These are phyloP conservation scores for Xylota sylvarum DNA, from an alignment of 2,888 invertebrate species.

Conservation along the genomic window DNA sequence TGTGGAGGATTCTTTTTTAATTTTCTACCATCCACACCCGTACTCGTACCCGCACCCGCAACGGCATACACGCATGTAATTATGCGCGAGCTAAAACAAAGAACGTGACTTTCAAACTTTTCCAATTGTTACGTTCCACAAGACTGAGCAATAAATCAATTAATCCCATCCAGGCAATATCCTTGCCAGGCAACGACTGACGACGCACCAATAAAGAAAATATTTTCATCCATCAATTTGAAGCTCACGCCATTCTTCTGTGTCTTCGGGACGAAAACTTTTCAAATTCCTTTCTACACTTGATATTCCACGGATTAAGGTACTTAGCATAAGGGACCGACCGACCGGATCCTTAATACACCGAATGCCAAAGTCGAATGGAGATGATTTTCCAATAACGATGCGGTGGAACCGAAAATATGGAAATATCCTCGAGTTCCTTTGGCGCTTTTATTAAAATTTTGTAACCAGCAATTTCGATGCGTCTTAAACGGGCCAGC, in stretches of 20 bases:
- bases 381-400: conserved; percentile 44
- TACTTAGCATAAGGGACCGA: conserved; percentile 5
- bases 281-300: conserved; percentile 16
- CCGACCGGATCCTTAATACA: conserved; percentile 3
- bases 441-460: conserved; percentile 47
- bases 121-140: conserved; percentile 11
- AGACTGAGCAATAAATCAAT: conserved; percentile 25
- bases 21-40: not conserved
- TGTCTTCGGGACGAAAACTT: conserved; percentile 5
- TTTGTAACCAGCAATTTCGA: conserved; percentile 9
- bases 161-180: not conserved
- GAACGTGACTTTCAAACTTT: conserved; percentile 21
- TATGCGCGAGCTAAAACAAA: not conserved
- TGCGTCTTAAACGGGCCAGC: not conserved
- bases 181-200: not conserved
- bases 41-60: not conserved
- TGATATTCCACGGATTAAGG: conserved; percentile 31
- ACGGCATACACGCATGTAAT: conserved; percentile 13
- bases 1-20: conserved; percentile 15
- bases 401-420: conserved; percentile 23
- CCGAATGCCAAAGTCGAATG: not conserved
- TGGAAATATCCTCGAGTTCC: conserved; percentile 38
- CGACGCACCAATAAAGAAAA: conserved; percentile 22
- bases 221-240: conserved; percentile 20
- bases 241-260: not conserved